Conservation (phyloP, 2,888 invertebrate species). For the Rhopalosiphum nymphaeae region DNA sequence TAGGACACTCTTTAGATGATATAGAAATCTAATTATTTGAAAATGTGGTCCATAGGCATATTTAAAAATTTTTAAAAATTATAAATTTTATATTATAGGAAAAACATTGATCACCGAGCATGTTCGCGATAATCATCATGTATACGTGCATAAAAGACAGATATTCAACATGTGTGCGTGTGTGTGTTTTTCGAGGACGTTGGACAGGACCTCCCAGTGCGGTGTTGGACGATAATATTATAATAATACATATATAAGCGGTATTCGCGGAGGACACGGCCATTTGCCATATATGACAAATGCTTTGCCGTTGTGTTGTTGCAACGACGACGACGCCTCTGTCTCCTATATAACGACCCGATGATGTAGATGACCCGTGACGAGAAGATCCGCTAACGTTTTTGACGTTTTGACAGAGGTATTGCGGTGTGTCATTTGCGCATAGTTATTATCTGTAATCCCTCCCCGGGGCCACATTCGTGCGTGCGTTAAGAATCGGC, state of each 20-base stretch:
- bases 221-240: neutral
- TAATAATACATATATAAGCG: neutral
- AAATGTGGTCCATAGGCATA: too few relatives aligned
- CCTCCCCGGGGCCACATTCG: neutral
- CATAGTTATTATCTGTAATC: conserved; percentile 4
- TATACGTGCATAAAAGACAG: neutral
- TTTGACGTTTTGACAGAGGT: conserved; percentile 58
- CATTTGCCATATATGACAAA: conserved; percentile 58
- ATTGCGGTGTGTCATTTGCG: neutral
- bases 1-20: too few relatives aligned
- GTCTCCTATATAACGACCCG: neutral
- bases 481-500: neutral
- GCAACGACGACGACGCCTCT: neutral
- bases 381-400: neutral
- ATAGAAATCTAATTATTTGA: too few relatives aligned
- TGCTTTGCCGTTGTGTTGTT: conserved; percentile 1
- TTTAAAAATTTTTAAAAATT: too few relatives aligned
- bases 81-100: too few relatives aligned
- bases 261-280: conserved; percentile 21
- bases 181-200: neutral
- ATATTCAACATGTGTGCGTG: neutral
- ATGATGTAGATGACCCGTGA: conserved; percentile 31
- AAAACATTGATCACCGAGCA: too few relatives aligned
- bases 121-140: neutral
- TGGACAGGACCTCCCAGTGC: conserved; percentile 25